phyloP scores from a whole-genome alignment of 2,888 invertebrate species.

The Leptinotarsa peninsularis region DNA sequence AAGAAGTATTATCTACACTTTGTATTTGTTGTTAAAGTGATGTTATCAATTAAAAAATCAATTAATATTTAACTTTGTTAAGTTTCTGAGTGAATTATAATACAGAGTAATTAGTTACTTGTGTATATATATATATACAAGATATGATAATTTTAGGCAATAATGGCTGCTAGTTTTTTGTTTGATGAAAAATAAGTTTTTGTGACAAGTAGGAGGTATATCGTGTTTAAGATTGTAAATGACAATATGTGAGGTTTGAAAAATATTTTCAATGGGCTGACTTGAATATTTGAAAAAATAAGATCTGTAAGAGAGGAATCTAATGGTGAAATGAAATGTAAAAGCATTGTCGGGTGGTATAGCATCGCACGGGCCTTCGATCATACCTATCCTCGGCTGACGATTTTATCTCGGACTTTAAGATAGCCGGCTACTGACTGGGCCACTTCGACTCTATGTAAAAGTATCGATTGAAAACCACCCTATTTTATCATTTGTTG shows the following conservation, averaged over 20 bases:
- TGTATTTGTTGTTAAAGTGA: slow-evolving; percentile 11
- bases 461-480: too few species aligned
- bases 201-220: not conserved
- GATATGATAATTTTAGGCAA: slow-evolving; percentile 2
- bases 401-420: too few species aligned
- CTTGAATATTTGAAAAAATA: not conserved
- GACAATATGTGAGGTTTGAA: not conserved
- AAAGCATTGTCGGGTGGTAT: too few species aligned
- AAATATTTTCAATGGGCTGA: not conserved
- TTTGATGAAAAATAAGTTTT: not conserved
- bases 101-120: not conserved
- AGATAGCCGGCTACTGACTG: too few species aligned
- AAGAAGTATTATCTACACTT: slow-evolving; percentile 9
- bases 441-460: too few species aligned
- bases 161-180: slow-evolving; percentile 1
- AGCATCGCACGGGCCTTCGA: too few species aligned
- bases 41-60: not conserved
- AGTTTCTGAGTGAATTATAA: slow-evolving; percentile 8
- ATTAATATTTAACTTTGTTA: not conserved
- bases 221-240: not conserved
- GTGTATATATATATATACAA: not conserved
- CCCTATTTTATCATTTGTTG: not conserved
- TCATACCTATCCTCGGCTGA: too few species aligned
- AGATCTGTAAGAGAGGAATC: too few species aligned
- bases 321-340: too few species aligned